Percentiles rank a stretch among this genome's conserved stretches.
Evolutionary conservation across 2,888 invertebrate genomes (phyloP).

Genomic region (Lydus trimaculatus): DNA sequence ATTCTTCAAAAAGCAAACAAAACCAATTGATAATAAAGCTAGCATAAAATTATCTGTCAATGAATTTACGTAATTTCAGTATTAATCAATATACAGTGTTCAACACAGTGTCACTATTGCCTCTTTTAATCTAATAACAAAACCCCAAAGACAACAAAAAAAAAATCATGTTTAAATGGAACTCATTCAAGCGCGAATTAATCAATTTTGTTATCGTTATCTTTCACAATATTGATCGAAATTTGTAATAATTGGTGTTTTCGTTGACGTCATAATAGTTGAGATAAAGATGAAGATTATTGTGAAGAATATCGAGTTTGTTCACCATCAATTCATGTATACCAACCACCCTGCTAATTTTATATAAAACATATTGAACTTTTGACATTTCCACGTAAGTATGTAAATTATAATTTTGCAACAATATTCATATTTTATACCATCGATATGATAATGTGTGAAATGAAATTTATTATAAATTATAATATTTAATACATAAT

Average conservation of each 20-base stretch:
- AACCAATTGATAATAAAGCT: background rate
- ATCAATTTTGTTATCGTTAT: slow-evolving; percentile 28
- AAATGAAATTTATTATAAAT: background rate
- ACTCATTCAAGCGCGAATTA: slow-evolving; percentile 22
- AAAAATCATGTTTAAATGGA: slow-evolving; percentile 3
- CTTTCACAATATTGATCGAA: slow-evolving; percentile 14
- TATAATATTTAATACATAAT: too few relatives aligned
- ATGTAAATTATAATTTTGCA: too few relatives aligned
- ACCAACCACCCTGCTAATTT: too few relatives aligned
- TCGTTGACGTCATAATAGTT: too few relatives aligned
- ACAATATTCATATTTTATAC: too few relatives aligned
- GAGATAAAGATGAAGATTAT: too few relatives aligned
- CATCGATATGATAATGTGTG: background rate
- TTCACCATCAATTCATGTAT: too few relatives aligned
- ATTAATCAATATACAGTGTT: background rate
- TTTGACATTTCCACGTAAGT: too few relatives aligned
- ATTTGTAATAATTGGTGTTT: too few relatives aligned
- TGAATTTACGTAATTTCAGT: slow-evolving; percentile 6
- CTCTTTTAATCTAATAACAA: background rate
- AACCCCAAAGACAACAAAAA: background rate
- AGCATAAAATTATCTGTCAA: slow-evolving; percentile 5
- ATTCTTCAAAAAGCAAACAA: background rate
- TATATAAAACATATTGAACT: too few relatives aligned
- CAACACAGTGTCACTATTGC: background rate
- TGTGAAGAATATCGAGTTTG: too few relatives aligned